phyloP scores from a whole-genome alignment of 2,113 vertebrate species.

The Crotalus helleri region DNA sequence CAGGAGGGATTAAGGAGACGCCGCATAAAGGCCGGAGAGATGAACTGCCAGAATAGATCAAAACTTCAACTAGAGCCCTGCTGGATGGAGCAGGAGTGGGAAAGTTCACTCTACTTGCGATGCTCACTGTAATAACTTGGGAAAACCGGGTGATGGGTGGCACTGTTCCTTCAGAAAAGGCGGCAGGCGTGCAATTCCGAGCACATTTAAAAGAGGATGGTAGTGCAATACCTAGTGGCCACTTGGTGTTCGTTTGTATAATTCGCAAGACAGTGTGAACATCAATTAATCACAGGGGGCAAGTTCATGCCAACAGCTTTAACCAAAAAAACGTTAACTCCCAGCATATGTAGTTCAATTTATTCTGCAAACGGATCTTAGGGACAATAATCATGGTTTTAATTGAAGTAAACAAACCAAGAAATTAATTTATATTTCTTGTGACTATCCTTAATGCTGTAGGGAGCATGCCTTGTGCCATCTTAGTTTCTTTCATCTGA shows the following conservation, averaged over 20 bases:
- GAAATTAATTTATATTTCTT: background rate
- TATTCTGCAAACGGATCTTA: background rate
- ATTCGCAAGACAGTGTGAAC: background rate
- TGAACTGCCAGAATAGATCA: background rate
- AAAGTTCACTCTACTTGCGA: background rate
- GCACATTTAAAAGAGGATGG: background rate
- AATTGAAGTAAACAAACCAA: background rate
- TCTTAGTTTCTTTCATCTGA: background rate
- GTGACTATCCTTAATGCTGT: background rate
- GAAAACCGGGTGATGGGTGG: background rate
- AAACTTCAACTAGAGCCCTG: background rate
- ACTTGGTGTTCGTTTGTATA: background rate
- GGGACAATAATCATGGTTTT: background rate
- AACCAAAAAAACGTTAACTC: background rate
- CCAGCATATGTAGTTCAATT: background rate
- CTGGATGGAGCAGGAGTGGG: background rate
- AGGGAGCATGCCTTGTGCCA: background rate
- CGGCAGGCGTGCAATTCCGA: background rate
- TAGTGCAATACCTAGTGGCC: background rate
- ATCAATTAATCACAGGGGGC: background rate
- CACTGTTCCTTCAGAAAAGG: background rate
- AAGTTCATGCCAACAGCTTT: background rate
- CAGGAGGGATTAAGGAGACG: background rate
- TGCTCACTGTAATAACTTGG: background rate
- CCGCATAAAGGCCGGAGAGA: background rate